phyloP scores from a whole-genome alignment of 92 coral and sea anemone genomes.

The Actinostola sp. region DNA sequence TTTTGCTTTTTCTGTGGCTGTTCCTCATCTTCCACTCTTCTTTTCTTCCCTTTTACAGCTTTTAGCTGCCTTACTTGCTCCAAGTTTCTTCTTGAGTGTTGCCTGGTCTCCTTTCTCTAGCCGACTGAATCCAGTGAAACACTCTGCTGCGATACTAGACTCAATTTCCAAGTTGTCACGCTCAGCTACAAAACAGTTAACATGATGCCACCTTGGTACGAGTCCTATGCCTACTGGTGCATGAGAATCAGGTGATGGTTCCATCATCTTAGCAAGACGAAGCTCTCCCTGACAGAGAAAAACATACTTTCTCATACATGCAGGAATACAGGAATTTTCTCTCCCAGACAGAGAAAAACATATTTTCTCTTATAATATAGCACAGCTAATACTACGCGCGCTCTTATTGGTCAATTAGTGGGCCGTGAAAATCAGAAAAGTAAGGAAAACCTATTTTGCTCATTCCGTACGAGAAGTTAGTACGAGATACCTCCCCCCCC shows the following conservation, averaged over 20 bases:
- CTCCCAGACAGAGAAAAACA: too few relatives aligned
- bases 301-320: neutral
- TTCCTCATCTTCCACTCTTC: constrained; percentile 62
- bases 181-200: constrained; percentile 75
- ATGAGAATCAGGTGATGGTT: constrained; percentile 78
- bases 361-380: too few relatives aligned
- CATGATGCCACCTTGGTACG: constrained; percentile 93
- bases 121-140: constrained; percentile 77
- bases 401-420: too few relatives aligned
- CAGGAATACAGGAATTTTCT: too few relatives aligned
- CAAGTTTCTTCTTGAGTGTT: constrained; percentile 78
- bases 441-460: too few relatives aligned
- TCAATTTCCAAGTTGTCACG: constrained; percentile 71
- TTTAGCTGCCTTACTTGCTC: constrained; percentile 56
- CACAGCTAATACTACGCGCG: too few relatives aligned
- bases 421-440: too few relatives aligned
- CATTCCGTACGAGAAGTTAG: too few relatives aligned
- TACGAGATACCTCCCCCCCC: too few relatives aligned
- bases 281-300: constrained; percentile 75
- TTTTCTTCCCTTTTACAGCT: constrained; percentile 58
- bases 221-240: constrained; percentile 72
- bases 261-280: constrained; percentile 91
- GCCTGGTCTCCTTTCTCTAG: constrained; percentile 81
- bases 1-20: constrained; percentile 57
- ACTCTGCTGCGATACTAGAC: constrained; percentile 71